Conservation (phyloP, 2,888 invertebrate genomes). For the Drosophila niveifrons region DNA sequence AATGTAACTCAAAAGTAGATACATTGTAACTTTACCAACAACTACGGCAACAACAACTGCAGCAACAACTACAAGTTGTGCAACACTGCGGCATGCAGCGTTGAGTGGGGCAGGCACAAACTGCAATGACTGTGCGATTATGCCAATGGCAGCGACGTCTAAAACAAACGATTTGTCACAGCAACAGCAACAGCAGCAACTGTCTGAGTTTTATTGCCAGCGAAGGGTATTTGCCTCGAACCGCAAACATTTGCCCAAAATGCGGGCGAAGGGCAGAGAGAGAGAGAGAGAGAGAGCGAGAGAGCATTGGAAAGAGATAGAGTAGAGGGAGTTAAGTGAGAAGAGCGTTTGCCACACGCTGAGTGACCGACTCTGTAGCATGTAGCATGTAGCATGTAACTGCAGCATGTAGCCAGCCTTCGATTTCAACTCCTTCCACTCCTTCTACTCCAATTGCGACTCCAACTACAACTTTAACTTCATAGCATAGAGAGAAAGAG, state of each 20-base stretch:
- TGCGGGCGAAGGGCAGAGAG: conserved; percentile 35
- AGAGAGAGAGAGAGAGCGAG: neutral
- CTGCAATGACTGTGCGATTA: conserved; percentile 80
- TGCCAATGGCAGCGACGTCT: conserved; percentile 76
- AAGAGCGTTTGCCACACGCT: conserved; percentile 2
- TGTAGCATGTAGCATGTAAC: conserved; percentile 9
- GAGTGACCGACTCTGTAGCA: conserved; percentile 10
- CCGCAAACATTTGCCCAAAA: conserved; percentile 76
- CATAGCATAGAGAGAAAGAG: neutral
- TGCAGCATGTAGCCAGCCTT: conserved; percentile 13
- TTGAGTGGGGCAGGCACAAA: conserved; percentile 30
- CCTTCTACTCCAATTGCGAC: conserved; percentile 1
- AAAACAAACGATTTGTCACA: conserved; percentile 81
- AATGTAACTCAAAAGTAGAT: conserved; percentile 77
- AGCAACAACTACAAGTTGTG: conserved; percentile 41
- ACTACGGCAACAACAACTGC: conserved; percentile 23
- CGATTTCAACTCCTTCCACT: conserved; percentile 7
- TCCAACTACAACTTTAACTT: conserved; percentile 10
- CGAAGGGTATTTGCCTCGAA: conserved; percentile 49
- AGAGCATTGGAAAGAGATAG: neutral
- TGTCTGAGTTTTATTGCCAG: conserved; percentile 70
- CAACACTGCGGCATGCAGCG: conserved; percentile 51
- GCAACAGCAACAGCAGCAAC: conserved; percentile 52
- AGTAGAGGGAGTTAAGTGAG: conserved; percentile 1
- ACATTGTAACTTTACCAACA: conserved; percentile 66